Evolutionary conservation across 2,113 vertebrate genomes (phyloP), one percentile per base, ranked within the genome.

Genomic region (Philantomba maxwellii): DNA sequence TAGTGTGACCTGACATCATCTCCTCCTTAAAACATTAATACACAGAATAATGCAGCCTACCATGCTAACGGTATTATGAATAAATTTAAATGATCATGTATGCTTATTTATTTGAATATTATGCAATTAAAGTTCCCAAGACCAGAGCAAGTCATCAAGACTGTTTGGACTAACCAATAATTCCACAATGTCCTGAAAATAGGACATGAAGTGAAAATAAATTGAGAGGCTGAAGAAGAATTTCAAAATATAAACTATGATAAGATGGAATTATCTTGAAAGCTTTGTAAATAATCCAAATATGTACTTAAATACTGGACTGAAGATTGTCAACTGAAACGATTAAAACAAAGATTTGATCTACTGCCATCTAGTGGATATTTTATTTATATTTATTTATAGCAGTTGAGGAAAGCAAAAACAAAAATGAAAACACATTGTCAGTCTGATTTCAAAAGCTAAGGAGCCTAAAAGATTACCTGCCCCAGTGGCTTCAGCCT

Each of bases 361-460:
- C 62, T 97, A 97, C 98, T 97, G 98, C 98, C 97, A 97, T 83
- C 98, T 97, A 98, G 98, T 97, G 97, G 98, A 92, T n/a, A 30
- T 82, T 91, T 78, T 75, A 77, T 85, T 97, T 94, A 62, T 55
- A 90, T 64, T 96, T 96, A 70, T 87, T 83, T 75, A 85, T 80
- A 26, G 57, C 25, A 51, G 39, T 9, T 85, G 60, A 55, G 4
- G 8, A 86, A 95, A 86, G 17, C 43, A 80, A 89, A 60, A 86
- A 21, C 9, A 45, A 80, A 66, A 57, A 13, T 1, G 78, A 60
- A 91, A 78, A 80, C 23, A 39, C 43, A 77, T 9, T 57, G 85
- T 21, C 28, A 60, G 13, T 78, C 21, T 55, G 30, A 57, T 78
- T 70, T 95, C 47, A 87, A 78, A 87, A 21, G 23, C 36, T 57